These are phyloP conservation scores for Leucoma salicis DNA, from an alignment of 2,888 invertebrate species.

Conservation along the genomic window DNA sequence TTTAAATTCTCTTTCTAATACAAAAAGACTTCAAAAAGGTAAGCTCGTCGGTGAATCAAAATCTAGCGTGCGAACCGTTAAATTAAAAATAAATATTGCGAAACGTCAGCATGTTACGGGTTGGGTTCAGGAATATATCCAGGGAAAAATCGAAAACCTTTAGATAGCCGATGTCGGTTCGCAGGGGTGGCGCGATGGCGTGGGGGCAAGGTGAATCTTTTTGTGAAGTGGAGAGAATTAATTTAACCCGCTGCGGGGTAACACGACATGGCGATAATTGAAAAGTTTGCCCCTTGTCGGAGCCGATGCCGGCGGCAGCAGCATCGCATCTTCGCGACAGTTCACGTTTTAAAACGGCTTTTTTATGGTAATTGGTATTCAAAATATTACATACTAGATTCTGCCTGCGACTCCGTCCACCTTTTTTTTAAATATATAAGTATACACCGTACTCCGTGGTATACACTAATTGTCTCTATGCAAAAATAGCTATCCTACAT, in stretches of 20 bases:
- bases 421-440: too few relatives aligned
- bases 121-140: constrained; percentile 54
- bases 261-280: constrained; percentile 81
- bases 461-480: too few relatives aligned
- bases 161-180: constrained; percentile 64
- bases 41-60: constrained; percentile 65
- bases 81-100: constrained; percentile 82
- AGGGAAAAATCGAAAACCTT: constrained; percentile 61
- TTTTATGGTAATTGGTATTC: constrained; percentile 45
- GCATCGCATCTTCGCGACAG: constrained; percentile 56
- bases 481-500: too few relatives aligned
- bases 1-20: constrained; percentile 55
- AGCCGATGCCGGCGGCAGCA: constrained; percentile 55
- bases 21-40: constrained; percentile 71
- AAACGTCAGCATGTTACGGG: constrained; percentile 80
- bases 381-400: constrained; percentile 12
- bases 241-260: constrained; percentile 83
- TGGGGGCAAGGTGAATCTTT: constrained; percentile 78
- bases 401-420: too few relatives aligned
- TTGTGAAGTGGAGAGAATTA: constrained; percentile 82
- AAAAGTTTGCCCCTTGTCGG: constrained; percentile 81
- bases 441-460: too few relatives aligned
- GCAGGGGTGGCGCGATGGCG: constrained; percentile 55
- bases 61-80: constrained; percentile 72
- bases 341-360: constrained; percentile 38